Base-by-base conservation (phyloP, 2,888 invertebrate species). In the Eilema griseolum region DNA sequence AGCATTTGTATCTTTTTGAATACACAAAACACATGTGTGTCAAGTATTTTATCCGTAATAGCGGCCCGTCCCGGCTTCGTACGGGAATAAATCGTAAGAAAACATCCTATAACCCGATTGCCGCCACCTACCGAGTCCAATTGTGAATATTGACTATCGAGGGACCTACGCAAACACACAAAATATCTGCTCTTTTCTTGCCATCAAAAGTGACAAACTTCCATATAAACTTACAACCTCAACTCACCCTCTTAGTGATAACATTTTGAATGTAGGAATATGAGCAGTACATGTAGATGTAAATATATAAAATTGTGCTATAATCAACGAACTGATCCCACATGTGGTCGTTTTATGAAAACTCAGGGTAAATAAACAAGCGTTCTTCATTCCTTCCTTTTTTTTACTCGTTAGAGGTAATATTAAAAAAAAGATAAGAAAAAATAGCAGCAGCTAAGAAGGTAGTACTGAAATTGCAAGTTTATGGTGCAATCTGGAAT, bases 311-410 rank as follows among this genome's bases (percentile, higher is more conserved):
- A n/a, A n/a, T n/a, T n/a, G n/a, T n/a, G n/a, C n/a, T n/a, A n/a
- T n/a, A n/a, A n/a, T n/a, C n/a, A 74, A 71, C 56, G 24, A 37
- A 16, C 65, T 62, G 28, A 20, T n/a, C 1, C 33, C 46, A 2
- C 70, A 75, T n/a, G 81, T 80, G 71, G 72, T 80, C 16, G 63
- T 73, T 26, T 60, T 82, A 11, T 81, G 52, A 82, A 75, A 26
- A 24, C 56, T 72, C 56, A 65, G 73, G 66, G 75, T 67, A 83
- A 77, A 67, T 70, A 83, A 81, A 83, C 85, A 89, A 89, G 71
- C 76, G 79, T 78, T 64, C 68, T 74, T 84, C 78, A n/a, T n/a
- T n/a, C n/a, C n/a, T n/a, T n/a, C n/a, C n/a, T n/a, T n/a, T n/a
- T n/a, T n/a, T n/a, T n/a, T n/a, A n/a, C n/a, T n/a, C n/a, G n/a